phyloP scores from a whole-genome alignment of 2,888 invertebrate genomes.

The Opisthograptis luteolata region DNA sequence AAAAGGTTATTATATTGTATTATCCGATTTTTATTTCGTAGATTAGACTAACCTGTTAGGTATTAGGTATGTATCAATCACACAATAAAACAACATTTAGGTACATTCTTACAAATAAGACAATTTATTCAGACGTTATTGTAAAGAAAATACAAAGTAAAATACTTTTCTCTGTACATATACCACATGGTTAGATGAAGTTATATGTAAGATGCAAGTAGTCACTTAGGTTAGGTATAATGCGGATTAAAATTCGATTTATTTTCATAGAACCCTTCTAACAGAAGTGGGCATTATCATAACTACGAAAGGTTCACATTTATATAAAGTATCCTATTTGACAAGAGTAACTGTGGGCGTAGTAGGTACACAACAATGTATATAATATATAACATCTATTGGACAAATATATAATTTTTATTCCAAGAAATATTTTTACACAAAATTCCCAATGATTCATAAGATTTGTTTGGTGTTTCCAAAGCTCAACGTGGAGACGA shows the following conservation, averaged over 20 bases:
- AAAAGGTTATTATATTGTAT: conserved; percentile 51
- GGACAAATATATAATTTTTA: conserved; percentile 20
- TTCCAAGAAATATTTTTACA: conserved; percentile 12
- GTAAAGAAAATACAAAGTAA: conserved; percentile 80
- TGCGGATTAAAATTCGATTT: conserved; percentile 75
- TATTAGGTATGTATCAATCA: conserved; percentile 22
- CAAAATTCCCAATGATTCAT: conserved; percentile 50
- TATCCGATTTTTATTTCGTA: conserved; percentile 55
- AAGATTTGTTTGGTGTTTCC: conserved; percentile 73
- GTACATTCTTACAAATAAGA: conserved; percentile 68
- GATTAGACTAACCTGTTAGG: background rate
- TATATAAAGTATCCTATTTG: conserved; percentile 39
- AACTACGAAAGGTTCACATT: conserved; percentile 47
- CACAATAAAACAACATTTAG: conserved; percentile 51
- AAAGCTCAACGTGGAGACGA: conserved; percentile 55
- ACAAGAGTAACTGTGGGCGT: conserved; percentile 43
- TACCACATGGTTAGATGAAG: conserved; percentile 77
- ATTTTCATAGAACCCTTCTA: conserved; percentile 59
- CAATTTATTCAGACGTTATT: conserved; percentile 80
- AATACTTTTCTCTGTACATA: conserved; percentile 67
- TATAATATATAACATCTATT: conserved; percentile 23
- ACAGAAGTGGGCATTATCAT: conserved; percentile 53
- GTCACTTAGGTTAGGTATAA: too few relatives aligned
- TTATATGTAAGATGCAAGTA: too few relatives aligned
- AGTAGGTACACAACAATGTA: conserved; percentile 18